A percentile compares a stretch with the other conserved stretches of the same genome.
Conservation (phyloP, 1,140 invertebrate species). For the Pararge aegeria region DNA sequence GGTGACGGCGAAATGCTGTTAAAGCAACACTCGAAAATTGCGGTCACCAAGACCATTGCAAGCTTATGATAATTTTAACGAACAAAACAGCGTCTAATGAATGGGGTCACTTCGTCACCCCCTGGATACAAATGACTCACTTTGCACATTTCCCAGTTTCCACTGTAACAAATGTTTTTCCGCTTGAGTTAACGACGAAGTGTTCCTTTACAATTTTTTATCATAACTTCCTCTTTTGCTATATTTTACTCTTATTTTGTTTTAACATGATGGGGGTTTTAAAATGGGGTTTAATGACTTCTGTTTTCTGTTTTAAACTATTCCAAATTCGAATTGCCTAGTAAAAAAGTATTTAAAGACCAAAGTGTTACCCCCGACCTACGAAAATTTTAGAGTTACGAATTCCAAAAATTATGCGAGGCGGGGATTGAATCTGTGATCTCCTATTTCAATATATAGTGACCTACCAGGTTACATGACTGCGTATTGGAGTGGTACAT, state of each 20-base stretch:
- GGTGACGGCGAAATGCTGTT: not conserved
- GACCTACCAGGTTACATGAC: too few relatives aligned
- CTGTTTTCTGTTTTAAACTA: too few relatives aligned
- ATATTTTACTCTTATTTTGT: not conserved
- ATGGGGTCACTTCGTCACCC: constrained; percentile 1
- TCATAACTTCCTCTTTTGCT: not conserved
- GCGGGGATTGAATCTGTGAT: too few relatives aligned
- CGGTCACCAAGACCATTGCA: not conserved
- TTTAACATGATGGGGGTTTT: too few relatives aligned
- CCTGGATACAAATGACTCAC: not conserved
- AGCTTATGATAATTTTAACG: not conserved
- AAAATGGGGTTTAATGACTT: too few relatives aligned
- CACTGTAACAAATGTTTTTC: not conserved
- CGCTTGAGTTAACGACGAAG: not conserved
- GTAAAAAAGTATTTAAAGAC: too few relatives aligned
- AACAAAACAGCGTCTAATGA: not conserved
- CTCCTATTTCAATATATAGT: too few relatives aligned
- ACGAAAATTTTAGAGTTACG: too few relatives aligned
- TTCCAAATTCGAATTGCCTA: too few relatives aligned
- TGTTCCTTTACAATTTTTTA: not conserved
- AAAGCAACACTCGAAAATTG: not conserved
- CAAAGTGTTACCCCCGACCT: too few relatives aligned
- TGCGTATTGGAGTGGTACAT: too few relatives aligned
- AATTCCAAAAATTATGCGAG: too few relatives aligned
- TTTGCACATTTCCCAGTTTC: not conserved